A percentile compares a stretch with the other conserved stretches of the same genome.
Evolutionary conservation across 2,888 invertebrate species (phyloP).

Genomic region (Eupithecia subfuscata): DNA sequence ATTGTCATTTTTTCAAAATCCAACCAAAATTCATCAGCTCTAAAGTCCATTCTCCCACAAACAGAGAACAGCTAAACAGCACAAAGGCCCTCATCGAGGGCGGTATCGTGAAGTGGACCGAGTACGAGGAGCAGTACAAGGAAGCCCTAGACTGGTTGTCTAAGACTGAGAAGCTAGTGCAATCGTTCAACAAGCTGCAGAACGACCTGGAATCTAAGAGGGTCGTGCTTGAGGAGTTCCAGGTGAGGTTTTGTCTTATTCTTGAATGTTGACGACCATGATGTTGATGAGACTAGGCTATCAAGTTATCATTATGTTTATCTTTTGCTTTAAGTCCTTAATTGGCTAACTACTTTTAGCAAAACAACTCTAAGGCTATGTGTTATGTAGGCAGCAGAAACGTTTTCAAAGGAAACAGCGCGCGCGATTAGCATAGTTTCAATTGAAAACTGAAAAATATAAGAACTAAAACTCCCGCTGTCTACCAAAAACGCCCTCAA

Average conservation of each 20-base stretch:
- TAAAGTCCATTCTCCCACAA: slow-evolving; percentile 17
- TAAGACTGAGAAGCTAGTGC: slow-evolving; percentile 94
- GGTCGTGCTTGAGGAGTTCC: slow-evolving; percentile 95
- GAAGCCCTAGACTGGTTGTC: slow-evolving; percentile 95
- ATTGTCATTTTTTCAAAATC: neutral
- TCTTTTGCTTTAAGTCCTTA: too few relatives aligned
- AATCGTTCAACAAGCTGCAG: slow-evolving; percentile 94
- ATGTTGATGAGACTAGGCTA: neutral
- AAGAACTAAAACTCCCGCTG: too few relatives aligned
- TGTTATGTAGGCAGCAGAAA: too few relatives aligned
- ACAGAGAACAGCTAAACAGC: slow-evolving; percentile 89
- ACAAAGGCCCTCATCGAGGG: slow-evolving; percentile 92
- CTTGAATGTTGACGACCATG: neutral
- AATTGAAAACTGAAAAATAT: too few relatives aligned
- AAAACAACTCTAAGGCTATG: too few relatives aligned
- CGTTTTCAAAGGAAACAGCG: too few relatives aligned
- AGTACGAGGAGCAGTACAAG: slow-evolving; percentile 95
- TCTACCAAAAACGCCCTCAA: too few relatives aligned
- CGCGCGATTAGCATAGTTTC: too few relatives aligned
- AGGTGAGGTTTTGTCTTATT: slow-evolving; percentile 67
- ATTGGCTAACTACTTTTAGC: too few relatives aligned
- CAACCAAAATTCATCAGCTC: neutral
- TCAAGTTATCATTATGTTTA: neutral
- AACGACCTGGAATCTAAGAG: slow-evolving; percentile 95
- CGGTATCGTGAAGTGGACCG: slow-evolving; percentile 96